Base-by-base conservation (phyloP, 2,888 invertebrate species). In the Spatulosminthurus flaviceps region DNA sequence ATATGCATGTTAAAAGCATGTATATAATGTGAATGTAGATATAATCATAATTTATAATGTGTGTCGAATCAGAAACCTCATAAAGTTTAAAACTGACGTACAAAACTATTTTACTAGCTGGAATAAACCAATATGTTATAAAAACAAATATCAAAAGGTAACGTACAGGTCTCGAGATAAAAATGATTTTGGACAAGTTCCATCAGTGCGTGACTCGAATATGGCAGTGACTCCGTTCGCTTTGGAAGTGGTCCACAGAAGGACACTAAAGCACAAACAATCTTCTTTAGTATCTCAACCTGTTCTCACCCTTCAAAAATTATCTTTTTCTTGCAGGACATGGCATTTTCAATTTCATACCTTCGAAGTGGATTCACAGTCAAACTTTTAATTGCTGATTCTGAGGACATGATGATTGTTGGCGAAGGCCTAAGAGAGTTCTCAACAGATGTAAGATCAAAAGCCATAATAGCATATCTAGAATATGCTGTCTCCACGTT, bases 211-310 rank as follows among this genome's bases (percentile, higher is more conserved):
- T 0, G 92, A 90, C 73, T 90, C 91, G 91, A 93, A 92, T 70
- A 93, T 87, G 43, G 89, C 89, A 5, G 91, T 91, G 69, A 90
- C 87, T 26, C 90, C 90, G n/a, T 89, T 89, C 81, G 90, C 89
- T 67, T 88, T 89, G 77, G 90, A 89, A 88, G 94, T 93, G 74
- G 94, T 91, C 95, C 95, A 96, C 85, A 92, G 92, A 1, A 96
- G 86, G 1, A 91, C 90, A 81, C 92, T 92, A 86, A 72, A 88
- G 7, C 28, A n/a, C n/a, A n/a, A n/a, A n/a, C n/a, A n/a, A n/a
- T n/a, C n/a, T n/a, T n/a, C n/a, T n/a, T n/a, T n/a, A n/a, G n/a
- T n/a, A n/a, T n/a, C n/a, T n/a, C n/a, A n/a, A n/a, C n/a, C n/a
- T n/a, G n/a, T n/a, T n/a, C n/a, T n/a, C n/a, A n/a, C n/a, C n/a